Evolutionary conservation across 1,140 invertebrate genomes (phyloP).

Genomic region (Semibalanus balanoides): DNA sequence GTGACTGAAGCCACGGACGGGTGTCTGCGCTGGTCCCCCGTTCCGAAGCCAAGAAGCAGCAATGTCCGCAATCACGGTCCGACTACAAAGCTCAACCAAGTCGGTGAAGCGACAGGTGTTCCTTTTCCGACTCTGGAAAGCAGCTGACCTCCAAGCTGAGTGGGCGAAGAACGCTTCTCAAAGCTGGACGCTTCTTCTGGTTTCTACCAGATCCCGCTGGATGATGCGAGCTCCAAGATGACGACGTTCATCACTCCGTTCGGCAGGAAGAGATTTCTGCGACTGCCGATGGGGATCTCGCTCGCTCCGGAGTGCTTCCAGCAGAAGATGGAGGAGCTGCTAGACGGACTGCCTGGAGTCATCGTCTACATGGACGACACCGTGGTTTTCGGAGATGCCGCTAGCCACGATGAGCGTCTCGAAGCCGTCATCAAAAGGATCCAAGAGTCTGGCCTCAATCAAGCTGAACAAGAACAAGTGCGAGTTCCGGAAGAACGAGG

Average conservation of each 20-base stretch:
- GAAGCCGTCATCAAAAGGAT: too few relatives aligned
- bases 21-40: constrained; percentile 29
- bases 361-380: too few relatives aligned
- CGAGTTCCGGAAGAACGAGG: too few relatives aligned
- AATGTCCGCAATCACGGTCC: constrained; percentile 27
- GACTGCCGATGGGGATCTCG: constrained; percentile 25
- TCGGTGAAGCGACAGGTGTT: constrained; percentile 19
- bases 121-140: constrained; percentile 16
- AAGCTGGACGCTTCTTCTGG: constrained; percentile 14
- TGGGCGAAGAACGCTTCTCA: constrained; percentile 12
- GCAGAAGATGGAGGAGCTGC: too few relatives aligned
- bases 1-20: constrained; percentile 19
- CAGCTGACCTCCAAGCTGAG: neutral
- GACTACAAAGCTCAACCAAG: constrained; percentile 27
- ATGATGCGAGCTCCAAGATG: constrained; percentile 8
- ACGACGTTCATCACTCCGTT: constrained; percentile 12
- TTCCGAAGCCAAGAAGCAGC: constrained; percentile 26
- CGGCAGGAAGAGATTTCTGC: constrained; percentile 20
- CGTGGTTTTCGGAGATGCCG: too few relatives aligned
- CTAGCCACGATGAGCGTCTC: too few relatives aligned
- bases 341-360: too few relatives aligned
- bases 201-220: constrained; percentile 3
- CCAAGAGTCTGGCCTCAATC: too few relatives aligned
- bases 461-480: too few relatives aligned
- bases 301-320: too few relatives aligned